These are phyloP conservation scores for Lampropteryx suffumata DNA, from an alignment of 2,888 invertebrate genomes.

Conservation along the genomic window DNA sequence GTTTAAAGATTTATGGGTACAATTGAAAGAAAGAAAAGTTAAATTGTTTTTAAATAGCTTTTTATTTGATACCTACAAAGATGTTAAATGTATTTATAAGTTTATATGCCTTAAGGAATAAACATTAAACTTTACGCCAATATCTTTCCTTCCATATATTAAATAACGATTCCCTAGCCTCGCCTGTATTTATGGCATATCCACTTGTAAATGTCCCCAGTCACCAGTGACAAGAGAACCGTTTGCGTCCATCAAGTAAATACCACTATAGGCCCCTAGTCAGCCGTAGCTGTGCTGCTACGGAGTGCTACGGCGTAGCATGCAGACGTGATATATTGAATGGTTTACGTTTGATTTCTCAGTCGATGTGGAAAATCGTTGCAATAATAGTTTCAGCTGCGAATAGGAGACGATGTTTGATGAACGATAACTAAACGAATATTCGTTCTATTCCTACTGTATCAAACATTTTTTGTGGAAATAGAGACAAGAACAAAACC, in stretches of 20 bases:
- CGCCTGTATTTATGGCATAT: slow-evolving; percentile 1
- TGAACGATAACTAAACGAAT: neutral
- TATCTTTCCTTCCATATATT: neutral
- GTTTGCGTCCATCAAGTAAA: slow-evolving; percentile 34
- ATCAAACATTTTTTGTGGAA: too few relatives aligned
- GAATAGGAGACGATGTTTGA: neutral
- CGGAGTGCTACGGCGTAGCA: slow-evolving; percentile 30
- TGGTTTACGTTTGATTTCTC: slow-evolving; percentile 26
- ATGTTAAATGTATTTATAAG: too few relatives aligned
- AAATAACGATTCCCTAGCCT: neutral
- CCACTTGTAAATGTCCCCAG: slow-evolving; percentile 12
- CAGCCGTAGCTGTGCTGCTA: slow-evolving; percentile 23
- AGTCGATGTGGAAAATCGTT: slow-evolving; percentile 11
- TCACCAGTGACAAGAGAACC: slow-evolving; percentile 13
- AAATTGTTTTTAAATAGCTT: too few relatives aligned
- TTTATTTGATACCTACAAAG: too few relatives aligned
- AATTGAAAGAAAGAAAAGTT: too few relatives aligned
- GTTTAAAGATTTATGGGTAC: too few relatives aligned
- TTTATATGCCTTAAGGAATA: too few relatives aligned
- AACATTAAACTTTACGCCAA: too few relatives aligned
- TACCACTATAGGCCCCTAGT: slow-evolving; percentile 28
- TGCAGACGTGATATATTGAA: slow-evolving; percentile 33
- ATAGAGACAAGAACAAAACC: too few relatives aligned
- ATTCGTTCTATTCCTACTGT: too few relatives aligned
- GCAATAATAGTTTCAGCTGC: slow-evolving; percentile 2